Evolutionary conservation across 1,140 invertebrate genomes (phyloP), one percentile per base, ranked within the genome.

Genomic region (Psix sp.): DNA sequence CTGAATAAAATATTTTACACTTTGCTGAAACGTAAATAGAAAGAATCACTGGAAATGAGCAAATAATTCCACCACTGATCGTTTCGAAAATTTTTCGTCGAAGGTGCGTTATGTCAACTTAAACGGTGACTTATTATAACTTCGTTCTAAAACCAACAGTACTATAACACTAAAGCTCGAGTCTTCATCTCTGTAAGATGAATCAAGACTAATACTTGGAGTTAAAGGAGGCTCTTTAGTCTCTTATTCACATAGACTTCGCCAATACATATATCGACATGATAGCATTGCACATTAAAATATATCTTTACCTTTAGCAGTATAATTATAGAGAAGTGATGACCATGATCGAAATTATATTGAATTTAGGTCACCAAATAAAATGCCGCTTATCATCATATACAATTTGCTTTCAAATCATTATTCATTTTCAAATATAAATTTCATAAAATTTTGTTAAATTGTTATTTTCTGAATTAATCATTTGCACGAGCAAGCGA

Each of bases 221-320:
- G 5, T 35, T 35, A 48, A 70, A 54, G 36, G 60, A 59, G 45
- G 39, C 13, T 39, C 48, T 51, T 31, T 18, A 36, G 15, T 51
- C 57, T 40, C n/a, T 40, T 43, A 76, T 65, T 73, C 74, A 68
- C 66, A 60, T 73, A 72, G 36, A 11, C 59, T 76, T 72, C 10
- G 48, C 33, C 24, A 71, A 54, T 45, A 62, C 24, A 26, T 78
- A 63, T 57, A n/a, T n/a, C n/a, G 76, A 67, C 73, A 74, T 79
- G 78, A 83, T 84, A 77, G 70, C 74, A 77, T 39, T 48, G 29
- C 45, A 38, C 26, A 76, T 79, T 80, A 77, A 83, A 81, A 77
- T 83, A 39, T 81, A 84, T 66, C 78, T 65, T 67, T 76, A 76
- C 52, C 39, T 26, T 10, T 31, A 13, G 5, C 11, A 24, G 46